Percentiles rank a stretch among this genome's conserved stretches.
Conservation (phyloP, 2,113 vertebrate genomes). For the Odocoileus hemionus region DNA sequence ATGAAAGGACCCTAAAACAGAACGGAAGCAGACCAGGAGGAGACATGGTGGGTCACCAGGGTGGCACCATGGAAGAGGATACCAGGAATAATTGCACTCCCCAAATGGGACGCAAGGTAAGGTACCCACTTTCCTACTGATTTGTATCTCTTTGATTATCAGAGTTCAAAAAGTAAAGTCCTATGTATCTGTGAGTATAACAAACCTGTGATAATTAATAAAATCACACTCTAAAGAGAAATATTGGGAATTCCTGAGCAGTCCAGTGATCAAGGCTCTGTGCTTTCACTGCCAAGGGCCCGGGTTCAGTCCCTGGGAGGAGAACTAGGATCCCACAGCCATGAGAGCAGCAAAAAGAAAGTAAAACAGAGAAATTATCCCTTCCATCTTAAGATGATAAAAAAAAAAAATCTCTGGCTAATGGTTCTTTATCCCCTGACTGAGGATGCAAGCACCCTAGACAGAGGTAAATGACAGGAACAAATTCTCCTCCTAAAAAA, state of each 20-base stretch:
- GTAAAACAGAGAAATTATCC: background rate
- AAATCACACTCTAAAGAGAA: background rate
- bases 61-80: slow-evolving; percentile 47
- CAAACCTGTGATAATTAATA: background rate
- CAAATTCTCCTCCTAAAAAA: background rate
- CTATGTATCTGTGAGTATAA: background rate
- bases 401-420: slow-evolving; percentile 23
- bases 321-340: background rate
- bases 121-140: slow-evolving; percentile 25
- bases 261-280: background rate
- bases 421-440: background rate
- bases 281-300: background rate
- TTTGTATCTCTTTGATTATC: slow-evolving; percentile 29
- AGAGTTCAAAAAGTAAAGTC: slow-evolving; percentile 5
- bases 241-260: background rate
- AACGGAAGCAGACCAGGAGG: background rate
- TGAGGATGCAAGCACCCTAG: background rate
- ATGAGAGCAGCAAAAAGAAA: background rate
- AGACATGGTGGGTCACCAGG: slow-evolving; percentile 70
- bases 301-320: background rate
- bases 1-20: slow-evolving; percentile 29
- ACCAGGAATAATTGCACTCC: background rate
- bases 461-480: background rate
- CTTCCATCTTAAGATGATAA: background rate
- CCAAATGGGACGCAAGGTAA: slow-evolving; percentile 75